A percentile compares a stretch with the other conserved stretches of the same genome.
These are phyloP conservation scores for Listronotus bonariensis DNA, from an alignment of 1,140 invertebrate genomes.

Conservation along the genomic window DNA sequence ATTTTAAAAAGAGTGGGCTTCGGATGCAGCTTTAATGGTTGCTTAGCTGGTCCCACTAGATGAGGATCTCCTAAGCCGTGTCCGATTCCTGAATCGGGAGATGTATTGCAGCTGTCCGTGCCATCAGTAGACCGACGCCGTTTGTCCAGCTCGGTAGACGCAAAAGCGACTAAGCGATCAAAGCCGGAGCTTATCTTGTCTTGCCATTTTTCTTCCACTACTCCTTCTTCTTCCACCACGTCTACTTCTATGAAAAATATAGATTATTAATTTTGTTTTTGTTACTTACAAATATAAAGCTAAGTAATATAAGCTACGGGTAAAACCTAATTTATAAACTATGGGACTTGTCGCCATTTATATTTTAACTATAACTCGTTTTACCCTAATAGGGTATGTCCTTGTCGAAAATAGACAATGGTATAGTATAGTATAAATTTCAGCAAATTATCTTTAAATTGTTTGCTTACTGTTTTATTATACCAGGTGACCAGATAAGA, in stretches of 20 bases:
- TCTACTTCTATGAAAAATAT: conserved; percentile 48
- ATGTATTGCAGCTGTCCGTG: conserved; percentile 71
- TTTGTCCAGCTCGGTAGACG: conserved; percentile 82
- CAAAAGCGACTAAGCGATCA: conserved; percentile 83
- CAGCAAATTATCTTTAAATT: too few relatives aligned
- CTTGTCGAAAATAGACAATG: too few relatives aligned
- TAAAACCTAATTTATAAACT: too few relatives aligned
- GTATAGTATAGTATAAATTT: too few relatives aligned
- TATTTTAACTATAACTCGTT: too few relatives aligned
- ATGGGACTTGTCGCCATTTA: too few relatives aligned
- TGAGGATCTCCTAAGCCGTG: conserved; percentile 62
- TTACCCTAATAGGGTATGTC: too few relatives aligned
- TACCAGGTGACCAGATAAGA: too few relatives aligned
- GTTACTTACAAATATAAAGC: too few relatives aligned
- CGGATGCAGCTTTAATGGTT: conserved; percentile 49
- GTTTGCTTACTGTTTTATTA: too few relatives aligned
- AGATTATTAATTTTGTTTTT: background rate
- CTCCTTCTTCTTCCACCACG: conserved; percentile 62
- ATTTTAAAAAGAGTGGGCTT: conserved; percentile 56
- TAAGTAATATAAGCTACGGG: too few relatives aligned
- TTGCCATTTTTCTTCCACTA: conserved; percentile 76
- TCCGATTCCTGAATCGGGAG: conserved; percentile 78
- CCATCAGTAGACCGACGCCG: conserved; percentile 76
- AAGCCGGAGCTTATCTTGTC: conserved; percentile 85
- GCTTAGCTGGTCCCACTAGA: conserved; percentile 59